Conservation (phyloP, 2,797 vertebrate genomes). For the Hylomyscus alleni region DNA sequence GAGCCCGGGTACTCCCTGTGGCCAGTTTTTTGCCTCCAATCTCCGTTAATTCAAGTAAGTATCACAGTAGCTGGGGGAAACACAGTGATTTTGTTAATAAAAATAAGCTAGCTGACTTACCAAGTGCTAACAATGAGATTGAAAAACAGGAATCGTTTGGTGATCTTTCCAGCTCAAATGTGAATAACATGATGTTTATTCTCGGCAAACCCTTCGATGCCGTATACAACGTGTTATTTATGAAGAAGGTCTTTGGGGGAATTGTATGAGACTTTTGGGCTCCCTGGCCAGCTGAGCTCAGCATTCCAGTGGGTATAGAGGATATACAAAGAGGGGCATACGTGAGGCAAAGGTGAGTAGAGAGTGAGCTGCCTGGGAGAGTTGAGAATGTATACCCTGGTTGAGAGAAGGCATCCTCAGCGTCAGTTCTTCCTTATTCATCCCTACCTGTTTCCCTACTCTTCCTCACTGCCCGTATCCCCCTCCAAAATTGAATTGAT, state of each 20-base stretch:
- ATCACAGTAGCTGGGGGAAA: neutral
- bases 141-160: constrained; percentile 72
- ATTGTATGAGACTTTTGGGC: neutral
- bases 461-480: neutral
- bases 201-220: constrained; percentile 34
- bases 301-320: neutral
- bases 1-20: neutral
- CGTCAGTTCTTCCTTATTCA: neutral
- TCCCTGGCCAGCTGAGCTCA: neutral
- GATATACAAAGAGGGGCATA: fast-evolving
- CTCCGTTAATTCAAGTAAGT: constrained; percentile 26
- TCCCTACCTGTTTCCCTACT: neutral
- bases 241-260: constrained; percentile 6
- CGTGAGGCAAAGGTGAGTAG: neutral
- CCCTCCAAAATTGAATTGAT: too few relatives aligned
- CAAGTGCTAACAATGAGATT: constrained; percentile 42
- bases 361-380: too few relatives aligned
- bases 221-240: constrained; percentile 54
- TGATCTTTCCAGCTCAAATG: constrained; percentile 59
- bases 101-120: constrained; percentile 63
- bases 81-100: constrained; percentile 41
- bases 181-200: constrained; percentile 59
- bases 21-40: constrained; percentile 45
- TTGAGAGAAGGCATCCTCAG: neutral
- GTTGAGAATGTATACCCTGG: too few relatives aligned